Percentiles rank a stretch among this genome's conserved stretches.
Evolutionary conservation across 2,797 vertebrate species (phyloP).

Genomic region (Parotocinclus haroldoi): DNA sequence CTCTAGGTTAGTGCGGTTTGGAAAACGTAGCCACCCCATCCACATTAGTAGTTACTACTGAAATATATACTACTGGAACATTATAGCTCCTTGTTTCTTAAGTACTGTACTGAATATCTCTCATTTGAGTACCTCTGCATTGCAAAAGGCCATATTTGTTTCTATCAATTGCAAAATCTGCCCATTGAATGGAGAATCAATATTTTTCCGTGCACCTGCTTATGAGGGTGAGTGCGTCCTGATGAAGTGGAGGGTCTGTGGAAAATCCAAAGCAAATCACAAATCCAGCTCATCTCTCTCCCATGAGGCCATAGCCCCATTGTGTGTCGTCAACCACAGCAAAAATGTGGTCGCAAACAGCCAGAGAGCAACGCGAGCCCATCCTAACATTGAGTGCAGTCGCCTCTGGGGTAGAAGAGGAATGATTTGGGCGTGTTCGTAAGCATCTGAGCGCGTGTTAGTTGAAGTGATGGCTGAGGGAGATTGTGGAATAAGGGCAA

Average conservation of each 20-base stretch:
- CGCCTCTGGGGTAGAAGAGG: slow-evolving; percentile 19
- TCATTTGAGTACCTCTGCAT: slow-evolving; percentile 22
- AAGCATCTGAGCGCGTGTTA: slow-evolving; percentile 59
- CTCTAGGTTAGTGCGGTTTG: no score
- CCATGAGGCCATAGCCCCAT: slow-evolving; percentile 92
- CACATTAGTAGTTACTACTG: no score
- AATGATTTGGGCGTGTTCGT: slow-evolving; percentile 46
- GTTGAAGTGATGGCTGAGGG: slow-evolving; percentile 5
- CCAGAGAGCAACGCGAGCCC: slow-evolving; percentile 87
- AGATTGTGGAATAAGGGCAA: slow-evolving; percentile 7
- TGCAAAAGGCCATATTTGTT: slow-evolving; percentile 10
- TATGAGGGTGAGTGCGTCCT: slow-evolving; percentile 25
- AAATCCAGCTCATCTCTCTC: slow-evolving; percentile 59
- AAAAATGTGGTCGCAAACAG: slow-evolving; percentile 97
- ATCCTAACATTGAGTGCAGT: slow-evolving; percentile 77
- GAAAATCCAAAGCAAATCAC: slow-evolving; percentile 44
- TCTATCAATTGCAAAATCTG: slow-evolving; percentile 29
- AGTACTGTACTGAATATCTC: slow-evolving; percentile 36
- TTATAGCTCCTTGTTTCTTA: slow-evolving; percentile 23
- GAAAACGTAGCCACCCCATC: no score
- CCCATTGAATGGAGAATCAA: slow-evolving; percentile 38
- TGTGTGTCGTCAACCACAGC: slow-evolving; percentile 99
- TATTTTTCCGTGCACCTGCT: slow-evolving; percentile 34
- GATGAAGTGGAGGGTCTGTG: slow-evolving; percentile 37
- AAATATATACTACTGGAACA: background rate